Conservation (phyloP, 2,888 invertebrate genomes). For the Trilocha varians region DNA sequence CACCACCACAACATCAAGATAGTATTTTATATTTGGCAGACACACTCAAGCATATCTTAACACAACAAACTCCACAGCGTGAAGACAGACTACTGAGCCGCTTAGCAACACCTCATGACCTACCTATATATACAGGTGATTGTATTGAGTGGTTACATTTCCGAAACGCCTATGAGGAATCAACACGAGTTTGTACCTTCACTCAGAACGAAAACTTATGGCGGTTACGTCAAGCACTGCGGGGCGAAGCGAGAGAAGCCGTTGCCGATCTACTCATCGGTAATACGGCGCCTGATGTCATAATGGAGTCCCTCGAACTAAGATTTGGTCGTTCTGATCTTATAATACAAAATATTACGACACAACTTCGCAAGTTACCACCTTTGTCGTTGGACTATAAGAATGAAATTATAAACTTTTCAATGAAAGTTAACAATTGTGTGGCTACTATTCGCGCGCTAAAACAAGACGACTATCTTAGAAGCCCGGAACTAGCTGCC, state of each 20-base stretch:
- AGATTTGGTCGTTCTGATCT: neutral
- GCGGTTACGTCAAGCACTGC: conserved; percentile 5
- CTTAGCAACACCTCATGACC: conserved; percentile 2
- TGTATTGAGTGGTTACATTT: conserved; percentile 7
- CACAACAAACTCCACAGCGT: no score
- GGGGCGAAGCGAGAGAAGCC: conserved; percentile 1
- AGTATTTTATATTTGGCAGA: no score
- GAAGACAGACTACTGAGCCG: conserved; percentile 2
- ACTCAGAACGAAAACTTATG: conserved; percentile 6
- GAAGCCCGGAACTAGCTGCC: no score
- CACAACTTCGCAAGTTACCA: neutral
- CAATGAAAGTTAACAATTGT: neutral
- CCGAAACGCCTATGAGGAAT: conserved; percentile 6
- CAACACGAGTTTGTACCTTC: conserved; percentile 3
- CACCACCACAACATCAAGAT: no score
- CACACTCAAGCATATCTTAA: no score
- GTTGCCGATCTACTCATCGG: neutral
- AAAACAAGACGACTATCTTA: no score
- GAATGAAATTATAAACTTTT: neutral
- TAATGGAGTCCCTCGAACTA: neutral
- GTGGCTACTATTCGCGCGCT: neutral
- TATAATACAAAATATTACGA: neutral
- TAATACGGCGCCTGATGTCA: neutral
- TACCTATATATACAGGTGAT: conserved; percentile 5
- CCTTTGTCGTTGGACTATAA: neutral